Evolutionary conservation across 2,888 invertebrate species (phyloP).

Genomic region (Auanema sp.): DNA sequence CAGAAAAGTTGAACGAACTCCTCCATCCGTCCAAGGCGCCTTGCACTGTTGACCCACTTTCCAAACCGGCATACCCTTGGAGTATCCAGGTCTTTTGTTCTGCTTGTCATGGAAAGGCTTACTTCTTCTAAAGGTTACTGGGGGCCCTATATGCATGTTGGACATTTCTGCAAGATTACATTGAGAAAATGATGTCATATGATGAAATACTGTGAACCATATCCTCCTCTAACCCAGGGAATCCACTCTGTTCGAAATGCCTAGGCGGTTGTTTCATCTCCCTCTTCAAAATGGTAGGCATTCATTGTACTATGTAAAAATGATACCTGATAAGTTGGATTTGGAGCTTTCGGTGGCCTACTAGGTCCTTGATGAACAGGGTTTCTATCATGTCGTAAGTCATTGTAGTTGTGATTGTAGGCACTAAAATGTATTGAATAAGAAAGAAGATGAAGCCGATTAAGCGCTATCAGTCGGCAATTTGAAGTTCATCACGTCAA

Average conservation of each 20-base stretch:
- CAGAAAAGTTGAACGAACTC: background rate
- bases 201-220: background rate
- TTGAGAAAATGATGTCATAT: background rate
- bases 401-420: too few relatives aligned
- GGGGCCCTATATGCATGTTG: background rate
- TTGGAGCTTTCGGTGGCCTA: too few relatives aligned
- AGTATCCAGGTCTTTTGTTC: background rate
- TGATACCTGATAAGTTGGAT: too few relatives aligned
- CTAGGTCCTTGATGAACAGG: too few relatives aligned
- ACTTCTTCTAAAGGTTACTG: background rate
- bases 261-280: too few relatives aligned
- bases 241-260: background rate
- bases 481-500: too few relatives aligned
- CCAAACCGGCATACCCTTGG: constrained; percentile 11
- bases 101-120: background rate
- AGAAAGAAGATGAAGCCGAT: too few relatives aligned
- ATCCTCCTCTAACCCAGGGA: constrained; percentile 5
- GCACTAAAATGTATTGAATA: too few relatives aligned
- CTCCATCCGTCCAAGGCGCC: constrained; percentile 32
- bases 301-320: too few relatives aligned
- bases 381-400: too few relatives aligned
- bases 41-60: constrained; percentile 24
- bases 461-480: too few relatives aligned
- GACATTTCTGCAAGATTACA: constrained; percentile 1
- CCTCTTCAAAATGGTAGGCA: too few relatives aligned